phyloP scores from a whole-genome alignment of 2,113 vertebrate genomes.

The Dolichallabes microphthalmus region DNA sequence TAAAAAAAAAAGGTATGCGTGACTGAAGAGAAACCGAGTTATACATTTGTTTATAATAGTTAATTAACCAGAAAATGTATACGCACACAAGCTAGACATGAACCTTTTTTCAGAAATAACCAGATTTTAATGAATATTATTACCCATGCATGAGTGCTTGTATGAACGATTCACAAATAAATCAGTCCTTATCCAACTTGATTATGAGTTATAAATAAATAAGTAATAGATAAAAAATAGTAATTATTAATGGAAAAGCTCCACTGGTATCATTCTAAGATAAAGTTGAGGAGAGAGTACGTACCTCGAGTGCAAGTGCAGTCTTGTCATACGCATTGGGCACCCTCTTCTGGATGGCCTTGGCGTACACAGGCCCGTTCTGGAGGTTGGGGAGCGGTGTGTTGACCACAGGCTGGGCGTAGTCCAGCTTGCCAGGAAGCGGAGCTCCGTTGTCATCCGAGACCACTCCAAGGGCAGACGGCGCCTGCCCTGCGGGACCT shows the following conservation, averaged over 20 bases:
- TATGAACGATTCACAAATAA: too few species aligned
- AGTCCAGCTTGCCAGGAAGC: constrained; percentile 86
- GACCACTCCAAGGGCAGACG: not conserved
- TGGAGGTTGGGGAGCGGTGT: constrained; percentile 97
- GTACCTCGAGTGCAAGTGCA: constrained; percentile 97
- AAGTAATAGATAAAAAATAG: too few species aligned
- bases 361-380: constrained; percentile 97
- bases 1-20: too few species aligned
- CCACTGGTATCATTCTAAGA: not conserved
- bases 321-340: constrained; percentile 99
- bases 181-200: too few species aligned
- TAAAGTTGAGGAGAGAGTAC: not conserved
- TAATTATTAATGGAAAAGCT: too few species aligned
- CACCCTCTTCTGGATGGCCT: constrained; percentile 99
- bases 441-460: constrained; percentile 72
- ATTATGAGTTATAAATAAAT: too few species aligned
- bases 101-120: not conserved
- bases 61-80: not conserved
- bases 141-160: too few species aligned
- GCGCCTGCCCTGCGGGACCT: constrained; percentile 33
- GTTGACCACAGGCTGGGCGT: constrained; percentile 83
- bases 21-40: too few species aligned
- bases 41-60: not conserved
- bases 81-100: not conserved
- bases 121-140: too few species aligned